These are phyloP conservation scores for Drosophila ohnishii DNA, from an alignment of 1,140 invertebrate genomes.

Conservation along the genomic window DNA sequence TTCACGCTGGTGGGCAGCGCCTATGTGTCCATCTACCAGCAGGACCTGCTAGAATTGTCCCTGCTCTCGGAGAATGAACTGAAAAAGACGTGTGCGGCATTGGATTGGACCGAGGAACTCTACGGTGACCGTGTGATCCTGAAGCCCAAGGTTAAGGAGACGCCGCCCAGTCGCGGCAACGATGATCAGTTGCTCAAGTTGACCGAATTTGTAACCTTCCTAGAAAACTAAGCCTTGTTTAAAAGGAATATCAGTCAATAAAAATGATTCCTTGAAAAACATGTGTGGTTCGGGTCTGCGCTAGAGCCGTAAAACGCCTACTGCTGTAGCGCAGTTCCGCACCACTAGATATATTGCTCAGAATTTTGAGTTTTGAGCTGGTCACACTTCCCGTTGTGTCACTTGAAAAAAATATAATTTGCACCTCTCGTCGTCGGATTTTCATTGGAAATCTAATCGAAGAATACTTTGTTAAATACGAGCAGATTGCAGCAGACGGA, in stretches of 20 bases:
- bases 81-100: slow-evolving; percentile 19
- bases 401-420: slow-evolving; percentile 57
- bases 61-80: slow-evolving; percentile 58
- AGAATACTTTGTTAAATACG: slow-evolving; percentile 25
- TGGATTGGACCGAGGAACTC: slow-evolving; percentile 62
- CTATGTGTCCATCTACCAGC: slow-evolving; percentile 70
- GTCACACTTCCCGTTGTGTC: slow-evolving; percentile 60
- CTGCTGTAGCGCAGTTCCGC: background rate
- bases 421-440: slow-evolving; percentile 60
- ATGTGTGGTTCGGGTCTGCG: background rate
- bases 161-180: slow-evolving; percentile 36
- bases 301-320: background rate
- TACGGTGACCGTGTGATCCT: slow-evolving; percentile 56
- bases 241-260: slow-evolving; percentile 4
- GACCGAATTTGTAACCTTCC: slow-evolving; percentile 72
- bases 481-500: slow-evolving; percentile 22
- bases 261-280: background rate
- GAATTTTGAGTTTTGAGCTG: background rate
- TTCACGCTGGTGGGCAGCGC: slow-evolving; percentile 57
- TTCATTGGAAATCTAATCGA: slow-evolving; percentile 66
- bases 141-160: slow-evolving; percentile 56
- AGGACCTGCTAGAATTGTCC: slow-evolving; percentile 57
- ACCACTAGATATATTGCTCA: background rate
- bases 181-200: slow-evolving; percentile 71
- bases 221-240: slow-evolving; percentile 57